Evolutionary conservation across 1,140 invertebrate species (phyloP).

Genomic region (Apis cerana): DNA sequence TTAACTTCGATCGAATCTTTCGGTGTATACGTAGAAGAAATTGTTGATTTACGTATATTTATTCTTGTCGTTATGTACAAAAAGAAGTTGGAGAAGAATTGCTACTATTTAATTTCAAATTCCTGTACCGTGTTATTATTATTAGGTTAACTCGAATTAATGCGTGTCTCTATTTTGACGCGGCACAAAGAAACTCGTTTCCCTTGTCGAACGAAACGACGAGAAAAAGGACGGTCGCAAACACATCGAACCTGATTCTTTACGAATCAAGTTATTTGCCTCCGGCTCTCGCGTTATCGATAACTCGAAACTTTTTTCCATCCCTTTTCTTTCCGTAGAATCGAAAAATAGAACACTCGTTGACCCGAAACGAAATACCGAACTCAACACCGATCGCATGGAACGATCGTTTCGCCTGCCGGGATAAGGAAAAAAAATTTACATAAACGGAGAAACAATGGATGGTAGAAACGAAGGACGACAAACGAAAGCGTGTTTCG

Average conservation of each 20-base stretch:
- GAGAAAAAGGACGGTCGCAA: background rate
- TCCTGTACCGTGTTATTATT: too few relatives aligned
- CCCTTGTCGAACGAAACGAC: background rate
- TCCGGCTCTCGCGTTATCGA: background rate
- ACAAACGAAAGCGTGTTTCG: background rate
- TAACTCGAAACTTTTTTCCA: background rate
- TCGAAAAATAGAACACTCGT: background rate
- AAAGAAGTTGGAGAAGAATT: too few relatives aligned
- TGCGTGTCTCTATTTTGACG: background rate
- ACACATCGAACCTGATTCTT: background rate
- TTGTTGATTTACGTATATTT: too few relatives aligned
- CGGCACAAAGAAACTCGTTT: constrained; percentile 15
- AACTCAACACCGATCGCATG: constrained; percentile 14
- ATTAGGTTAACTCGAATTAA: constrained; percentile 37
- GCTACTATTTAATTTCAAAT: too few relatives aligned
- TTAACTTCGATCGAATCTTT: too few relatives aligned
- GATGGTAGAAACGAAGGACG: constrained; percentile 4
- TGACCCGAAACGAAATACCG: background rate
- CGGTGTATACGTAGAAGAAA: too few relatives aligned
- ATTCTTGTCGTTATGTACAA: too few relatives aligned
- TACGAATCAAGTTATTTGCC: background rate
- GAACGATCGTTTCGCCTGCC: background rate
- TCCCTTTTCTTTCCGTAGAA: too few relatives aligned
- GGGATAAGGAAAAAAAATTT: constrained; percentile 4
- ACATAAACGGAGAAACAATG: constrained; percentile 23